Evolutionary conservation across 2,888 invertebrate species (phyloP).

Genomic region (Calameuta idolon): DNA sequence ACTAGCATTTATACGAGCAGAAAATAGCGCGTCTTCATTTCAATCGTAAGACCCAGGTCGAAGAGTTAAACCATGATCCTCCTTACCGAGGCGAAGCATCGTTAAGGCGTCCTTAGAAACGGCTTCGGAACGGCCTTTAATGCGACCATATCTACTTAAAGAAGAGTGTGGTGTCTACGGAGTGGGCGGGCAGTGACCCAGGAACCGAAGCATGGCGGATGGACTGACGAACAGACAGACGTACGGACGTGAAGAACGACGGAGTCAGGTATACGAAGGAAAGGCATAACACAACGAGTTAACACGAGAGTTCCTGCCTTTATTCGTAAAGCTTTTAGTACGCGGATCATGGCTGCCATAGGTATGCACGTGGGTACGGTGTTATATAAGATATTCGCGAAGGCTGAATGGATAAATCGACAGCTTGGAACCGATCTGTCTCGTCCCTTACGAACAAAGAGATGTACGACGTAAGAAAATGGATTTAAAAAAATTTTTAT

Average conservation of each 20-base stretch:
- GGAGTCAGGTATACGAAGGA: constrained; percentile 11
- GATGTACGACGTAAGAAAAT: background rate
- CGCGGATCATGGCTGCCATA: background rate
- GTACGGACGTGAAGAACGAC: constrained; percentile 7
- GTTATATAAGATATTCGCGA: background rate
- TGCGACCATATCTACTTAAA: constrained; percentile 3
- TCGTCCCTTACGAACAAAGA: background rate
- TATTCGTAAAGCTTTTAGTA: background rate
- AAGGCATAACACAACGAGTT: background rate
- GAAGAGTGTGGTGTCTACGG: constrained; percentile 9
- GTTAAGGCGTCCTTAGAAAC: background rate
- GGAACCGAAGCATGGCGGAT: constrained; percentile 45
- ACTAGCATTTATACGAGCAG: background rate
- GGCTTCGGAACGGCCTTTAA: background rate
- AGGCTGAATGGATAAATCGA: background rate
- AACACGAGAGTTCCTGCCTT: background rate
- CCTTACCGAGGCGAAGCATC: background rate
- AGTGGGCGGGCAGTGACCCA: constrained; percentile 46
- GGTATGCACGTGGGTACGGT: background rate
- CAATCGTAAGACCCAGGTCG: background rate
- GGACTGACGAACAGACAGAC: constrained; percentile 32
- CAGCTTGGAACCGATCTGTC: background rate
- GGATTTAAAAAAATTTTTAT: background rate
- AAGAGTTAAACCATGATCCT: background rate
- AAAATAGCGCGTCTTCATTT: background rate